Evolutionary conservation across 2,113 vertebrate genomes (phyloP).

Genomic region (Atractosteus spatula): DNA sequence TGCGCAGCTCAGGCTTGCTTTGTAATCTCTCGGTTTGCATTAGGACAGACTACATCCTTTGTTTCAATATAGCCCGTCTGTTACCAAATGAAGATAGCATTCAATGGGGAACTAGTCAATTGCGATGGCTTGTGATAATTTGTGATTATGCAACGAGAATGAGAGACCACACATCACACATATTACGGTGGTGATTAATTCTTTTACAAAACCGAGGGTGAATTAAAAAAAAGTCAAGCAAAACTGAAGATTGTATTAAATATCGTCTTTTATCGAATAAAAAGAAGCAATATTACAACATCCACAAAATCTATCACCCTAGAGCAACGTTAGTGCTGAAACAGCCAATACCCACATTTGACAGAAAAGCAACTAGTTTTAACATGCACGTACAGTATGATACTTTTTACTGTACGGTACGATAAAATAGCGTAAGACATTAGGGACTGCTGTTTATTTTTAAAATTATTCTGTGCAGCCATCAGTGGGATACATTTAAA

Average conservation of each 20-base stretch:
- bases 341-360: not conserved
- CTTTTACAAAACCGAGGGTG: not conserved
- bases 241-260: not conserved
- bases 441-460: not conserved
- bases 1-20: not conserved
- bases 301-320: not conserved
- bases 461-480: not conserved
- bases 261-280: too few species aligned
- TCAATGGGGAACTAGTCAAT: not conserved
- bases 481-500: not conserved
- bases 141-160: not conserved
- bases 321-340: not conserved
- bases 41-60: not conserved
- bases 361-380: not conserved
- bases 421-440: too few species aligned
- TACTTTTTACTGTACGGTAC: too few species aligned
- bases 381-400: too few species aligned
- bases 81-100: not conserved
- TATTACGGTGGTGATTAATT: not conserved
- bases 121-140: not conserved
- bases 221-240: not conserved
- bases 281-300: too few species aligned
- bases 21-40: not conserved
- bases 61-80: slow-evolving; percentile 3
- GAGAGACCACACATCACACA: not conserved